Base-by-base conservation (phyloP, 2,888 invertebrate genomes). In the Mesorhabditis sp. region DNA sequence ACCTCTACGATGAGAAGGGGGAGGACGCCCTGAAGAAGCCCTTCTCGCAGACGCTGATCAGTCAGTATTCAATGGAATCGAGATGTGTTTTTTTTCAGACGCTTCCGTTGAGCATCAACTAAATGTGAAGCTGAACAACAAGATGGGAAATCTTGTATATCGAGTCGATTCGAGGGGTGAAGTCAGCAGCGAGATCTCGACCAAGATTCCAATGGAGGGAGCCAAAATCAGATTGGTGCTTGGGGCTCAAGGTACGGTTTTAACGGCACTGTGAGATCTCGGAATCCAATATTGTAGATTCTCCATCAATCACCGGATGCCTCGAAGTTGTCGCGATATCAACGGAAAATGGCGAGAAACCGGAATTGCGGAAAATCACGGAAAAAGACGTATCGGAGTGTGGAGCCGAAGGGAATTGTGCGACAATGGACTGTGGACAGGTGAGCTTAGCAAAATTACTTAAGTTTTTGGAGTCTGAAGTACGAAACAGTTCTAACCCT, bases 281-380 rank as follows among this genome's bases (percentile, higher is more conserved):
- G 28, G 28, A 28, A 28, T 28, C 28, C 2, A 28, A 28, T n/a
- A 28, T 28, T 28, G 28, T 28, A 13, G 15, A 10, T 3, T 43
- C 43, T 13, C 71, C 65, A 45, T 70, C 78, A n/a, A 72, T 78
- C 66, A 71, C 74, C 58, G 78, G 78, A 28, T 78, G 78, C 66
- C 73, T 76, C 10, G 68, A 75, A 4, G 62, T 78, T 6, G 70
- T 76, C 4, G 72, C 76, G 10, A 70, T 78, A 43, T 73, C 74
- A 13, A 69, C 67, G 15, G 72, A 68, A 4, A 50, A 58, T 7
- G 45, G 45, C 44, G 67, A 65, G 2, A 41, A 61, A 41, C 41
- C 68, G 6, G 45, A 62, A 4, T 71, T 67, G n/a, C 67, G 67
- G 43, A 50, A 69, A 0, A 65, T 72, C 4, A n/a, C 45, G 6